Evolutionary conservation across 2,113 vertebrate species (phyloP).

Genomic region (Callipepla squamata): DNA sequence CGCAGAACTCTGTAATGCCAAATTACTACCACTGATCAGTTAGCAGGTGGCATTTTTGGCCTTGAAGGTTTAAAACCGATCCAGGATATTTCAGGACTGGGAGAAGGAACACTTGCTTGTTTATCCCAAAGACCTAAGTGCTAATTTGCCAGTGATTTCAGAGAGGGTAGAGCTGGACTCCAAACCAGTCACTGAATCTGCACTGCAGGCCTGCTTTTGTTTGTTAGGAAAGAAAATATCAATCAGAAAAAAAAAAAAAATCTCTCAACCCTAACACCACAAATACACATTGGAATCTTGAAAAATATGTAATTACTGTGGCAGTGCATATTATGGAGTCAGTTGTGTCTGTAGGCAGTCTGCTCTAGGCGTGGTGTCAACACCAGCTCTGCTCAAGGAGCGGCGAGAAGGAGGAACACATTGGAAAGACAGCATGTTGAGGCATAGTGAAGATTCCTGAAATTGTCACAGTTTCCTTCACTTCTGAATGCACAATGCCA

Average conservation of each 20-base stretch:
- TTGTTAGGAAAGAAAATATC: neutral
- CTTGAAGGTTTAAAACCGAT: neutral
- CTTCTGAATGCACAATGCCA: neutral
- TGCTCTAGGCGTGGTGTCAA: conserved; percentile 9
- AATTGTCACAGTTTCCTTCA: neutral
- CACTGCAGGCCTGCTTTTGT: neutral
- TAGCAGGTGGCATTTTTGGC: neutral
- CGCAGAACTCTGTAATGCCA: neutral
- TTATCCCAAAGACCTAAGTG: neutral
- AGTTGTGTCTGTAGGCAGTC: neutral
- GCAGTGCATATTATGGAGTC: neutral
- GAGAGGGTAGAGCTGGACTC: neutral
- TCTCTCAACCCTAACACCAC: neutral
- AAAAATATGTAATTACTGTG: conserved; percentile 39
- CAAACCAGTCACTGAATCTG: neutral
- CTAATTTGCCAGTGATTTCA: neutral
- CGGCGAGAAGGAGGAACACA: neutral
- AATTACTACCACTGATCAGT: neutral
- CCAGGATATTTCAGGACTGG: neutral
- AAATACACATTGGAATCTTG: neutral
- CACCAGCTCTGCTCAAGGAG: neutral
- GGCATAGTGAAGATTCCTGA: neutral
- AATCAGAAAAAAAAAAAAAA: neutral
- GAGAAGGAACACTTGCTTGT: neutral
- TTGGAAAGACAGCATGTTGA: neutral